Base-by-base conservation (phyloP, 2,888 invertebrate species). In the Bugula neritina region DNA sequence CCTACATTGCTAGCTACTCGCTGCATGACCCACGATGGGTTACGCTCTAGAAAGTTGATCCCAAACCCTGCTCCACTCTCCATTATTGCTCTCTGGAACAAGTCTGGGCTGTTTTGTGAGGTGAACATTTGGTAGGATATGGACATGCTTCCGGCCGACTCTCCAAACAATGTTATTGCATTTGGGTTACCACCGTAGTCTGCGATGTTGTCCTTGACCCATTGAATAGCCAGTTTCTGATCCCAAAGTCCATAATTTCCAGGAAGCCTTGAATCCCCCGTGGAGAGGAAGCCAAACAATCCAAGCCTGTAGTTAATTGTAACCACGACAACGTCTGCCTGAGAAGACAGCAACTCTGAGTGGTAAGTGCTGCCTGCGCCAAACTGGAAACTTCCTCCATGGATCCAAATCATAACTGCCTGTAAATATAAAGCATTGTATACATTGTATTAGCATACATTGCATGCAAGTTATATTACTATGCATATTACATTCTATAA, bases 231-330 rank as follows among this genome's bases (percentile, higher is more conserved):
- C 25, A 75, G 54, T 34, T 75, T 73, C 72, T 79, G 78, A 71
- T 79, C 79, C 75, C 77, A 78, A 5, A 79, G 73, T 0, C 78
- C 79, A 70, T 73, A 73, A 72, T 80, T 80, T n/a, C 80, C 80
- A 5, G 75, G 76, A 13, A 76, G 72, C 27, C 74, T 73, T 1
- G 73, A 54, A 69, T 73, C 74, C 35, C 74, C 73, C 1, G 78
- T 74, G 23, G 76, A 75, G 57, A 80, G 72, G 73, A 80, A 81
- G 27, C 79, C 79, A 21, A 79, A 73, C 0, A 76, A 71, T 0
- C 76, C 75, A 1, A 79, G 57, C 35, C 79, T 71, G 70, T 79
- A 78, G 69, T 79, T 78, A 1, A 77, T 73, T 1, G 77, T 78
- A 0, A 77, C 76, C 1, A 78, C 75, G 23, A 78, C 73, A 0